A percentile compares a stretch with the other conserved stretches of the same genome.
These are phyloP conservation scores for Threskiornis aethiopicus DNA, from an alignment of 2,797 vertebrate species.

Conservation along the genomic window DNA sequence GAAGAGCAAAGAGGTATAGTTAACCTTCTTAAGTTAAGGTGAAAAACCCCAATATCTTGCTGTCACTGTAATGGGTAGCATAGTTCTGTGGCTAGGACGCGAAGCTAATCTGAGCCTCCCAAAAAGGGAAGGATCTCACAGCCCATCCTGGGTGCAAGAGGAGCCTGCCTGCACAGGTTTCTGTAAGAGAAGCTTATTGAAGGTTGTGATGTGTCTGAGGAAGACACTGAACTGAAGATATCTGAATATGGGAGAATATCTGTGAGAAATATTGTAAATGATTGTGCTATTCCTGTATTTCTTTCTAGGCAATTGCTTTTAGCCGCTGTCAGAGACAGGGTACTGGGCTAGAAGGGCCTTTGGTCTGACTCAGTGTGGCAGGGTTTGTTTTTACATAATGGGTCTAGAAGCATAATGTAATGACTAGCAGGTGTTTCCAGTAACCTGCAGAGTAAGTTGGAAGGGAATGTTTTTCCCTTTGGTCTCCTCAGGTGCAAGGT, in stretches of 20 bases:
- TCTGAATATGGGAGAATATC: not conserved
- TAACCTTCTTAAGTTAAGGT: not conserved
- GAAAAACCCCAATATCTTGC: not conserved
- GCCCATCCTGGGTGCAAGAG: not conserved
- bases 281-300: not conserved
- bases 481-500: not conserved
- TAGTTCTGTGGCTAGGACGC: not conserved
- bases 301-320: not conserved
- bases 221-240: not conserved
- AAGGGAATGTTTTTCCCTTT: not conserved
- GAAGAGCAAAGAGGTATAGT: conserved; percentile 85
- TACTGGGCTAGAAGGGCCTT: not conserved
- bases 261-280: not conserved
- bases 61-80: not conserved
- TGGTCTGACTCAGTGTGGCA: not conserved
- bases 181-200: not conserved
- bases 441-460: not conserved
- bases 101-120: not conserved
- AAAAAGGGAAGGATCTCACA: not conserved
- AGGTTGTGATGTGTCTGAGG: not conserved
- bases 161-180: not conserved
- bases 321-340: not conserved
- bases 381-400: not conserved
- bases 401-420: not conserved
- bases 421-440: not conserved